Evolutionary conservation across 92 coral and sea anemone genomes (phyloP), one percentile per base, ranked within the genome.

Genomic region (Palythoa grandiflora): DNA sequence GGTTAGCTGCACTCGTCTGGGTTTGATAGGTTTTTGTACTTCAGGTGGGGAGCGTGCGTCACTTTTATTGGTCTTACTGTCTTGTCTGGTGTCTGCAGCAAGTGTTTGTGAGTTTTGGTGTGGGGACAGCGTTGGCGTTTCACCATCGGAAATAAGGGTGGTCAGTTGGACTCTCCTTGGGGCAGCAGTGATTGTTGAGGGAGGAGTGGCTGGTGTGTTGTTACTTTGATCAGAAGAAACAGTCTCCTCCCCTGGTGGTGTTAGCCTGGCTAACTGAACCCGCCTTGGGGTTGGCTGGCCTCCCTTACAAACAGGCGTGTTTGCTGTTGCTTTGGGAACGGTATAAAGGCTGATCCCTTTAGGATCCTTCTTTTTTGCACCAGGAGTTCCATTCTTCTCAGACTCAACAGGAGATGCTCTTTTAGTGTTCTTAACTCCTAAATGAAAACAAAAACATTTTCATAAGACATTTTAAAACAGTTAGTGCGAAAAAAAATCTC

Each of bases 261-360:
- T 39, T n/a, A 44, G 36, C 12, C 59, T 63, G 19, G 61, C 44
- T 35, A 81, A 47, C 40, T 81, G 86, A 6, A 90, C 89, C 50
- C 86, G 77, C 60, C 87, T 90, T 54, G 95, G 94, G 6, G 89
- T 80, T 14, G 59, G 72, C 54, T 88, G 84, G 13, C 75, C 71
- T 17, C 59, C 87, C 48, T 88, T 84, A 47, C 88, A 78, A 50
- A 88, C 63, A 51, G 96, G 94, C n/a, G 71, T 79, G 75, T 77
- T 75, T 0, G 90, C 53, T 65, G 88, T 83, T n/a, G 89, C 73
- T 65, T 93, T 65, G 68, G 98, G 96, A 19, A 94, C 93, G 12
- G 94, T 84, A 87, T 93, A 94, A 80, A 78, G 90, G 20, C 68
- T 59, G 37, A 94, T 94, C 17, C 86, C 79, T 35, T 85, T 87